phyloP scores from a whole-genome alignment of 2,797 vertebrate species.

The Diplodus puntazzo region DNA sequence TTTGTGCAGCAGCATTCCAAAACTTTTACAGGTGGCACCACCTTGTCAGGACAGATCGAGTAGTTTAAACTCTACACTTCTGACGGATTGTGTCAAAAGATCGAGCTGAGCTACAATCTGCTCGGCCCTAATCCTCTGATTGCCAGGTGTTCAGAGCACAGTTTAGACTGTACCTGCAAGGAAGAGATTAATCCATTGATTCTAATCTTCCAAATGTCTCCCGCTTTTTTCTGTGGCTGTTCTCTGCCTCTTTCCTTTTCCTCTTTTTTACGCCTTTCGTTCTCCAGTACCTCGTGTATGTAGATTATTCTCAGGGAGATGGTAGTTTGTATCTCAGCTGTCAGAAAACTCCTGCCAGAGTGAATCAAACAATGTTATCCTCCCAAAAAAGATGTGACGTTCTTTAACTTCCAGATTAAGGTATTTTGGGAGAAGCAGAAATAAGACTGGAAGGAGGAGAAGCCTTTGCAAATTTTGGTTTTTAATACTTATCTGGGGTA shows the following conservation, averaged over 20 bases:
- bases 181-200: conserved; percentile 19
- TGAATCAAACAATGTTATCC: background rate
- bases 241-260: background rate
- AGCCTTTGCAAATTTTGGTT: background rate
- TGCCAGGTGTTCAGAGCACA: conserved; percentile 1
- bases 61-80: too few relatives aligned
- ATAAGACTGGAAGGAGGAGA: background rate
- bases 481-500: background rate
- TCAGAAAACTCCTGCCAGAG: conserved; percentile 1
- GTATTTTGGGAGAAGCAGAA: background rate
- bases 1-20: background rate
- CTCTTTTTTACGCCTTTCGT: background rate
- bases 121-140: conserved; percentile 11
- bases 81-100: too few relatives aligned
- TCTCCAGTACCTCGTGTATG: background rate
- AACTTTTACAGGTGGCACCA: background rate
- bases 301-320: background rate
- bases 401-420: conserved; percentile 5
- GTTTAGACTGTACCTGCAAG: conserved; percentile 1
- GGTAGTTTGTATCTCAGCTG: conserved; percentile 11
- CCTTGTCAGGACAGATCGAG: background rate
- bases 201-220: conserved; percentile 4
- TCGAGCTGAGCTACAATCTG: conserved; percentile 13
- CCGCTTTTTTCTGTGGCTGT: background rate
- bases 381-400: background rate